Conservation (phyloP, 2,113 vertebrate genomes). For the Odobenus rosmarus region DNA sequence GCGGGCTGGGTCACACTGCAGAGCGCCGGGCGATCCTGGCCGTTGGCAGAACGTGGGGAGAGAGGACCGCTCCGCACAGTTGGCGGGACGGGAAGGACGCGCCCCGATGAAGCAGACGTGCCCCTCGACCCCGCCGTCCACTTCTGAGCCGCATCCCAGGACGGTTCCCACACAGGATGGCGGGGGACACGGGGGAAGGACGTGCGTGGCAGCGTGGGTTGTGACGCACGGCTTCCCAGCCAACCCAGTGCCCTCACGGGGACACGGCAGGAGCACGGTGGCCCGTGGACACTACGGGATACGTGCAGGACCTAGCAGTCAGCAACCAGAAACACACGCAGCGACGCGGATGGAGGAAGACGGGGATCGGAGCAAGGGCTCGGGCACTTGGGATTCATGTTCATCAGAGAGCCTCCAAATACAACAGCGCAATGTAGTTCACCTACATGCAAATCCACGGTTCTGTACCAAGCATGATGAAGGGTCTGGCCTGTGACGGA, state of each 20-base stretch:
- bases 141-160: not conserved
- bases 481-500: not conserved
- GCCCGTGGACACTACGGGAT: accelerated
- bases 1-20: not conserved
- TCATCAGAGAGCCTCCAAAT: not conserved
- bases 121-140: accelerated
- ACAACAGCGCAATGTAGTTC: accelerated
- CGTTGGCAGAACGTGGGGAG: accelerated
- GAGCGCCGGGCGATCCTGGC: accelerated
- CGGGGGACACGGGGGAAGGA: accelerated
- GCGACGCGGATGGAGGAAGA: accelerated
- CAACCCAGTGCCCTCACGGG: accelerated
- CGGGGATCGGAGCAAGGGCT: too few species aligned
- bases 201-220: accelerated
- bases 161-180: accelerated
- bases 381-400: accelerated
- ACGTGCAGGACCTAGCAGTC: accelerated
- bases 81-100: accelerated
- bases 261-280: accelerated
- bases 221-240: not conserved
- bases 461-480: accelerated
- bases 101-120: accelerated
- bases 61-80: not conserved
- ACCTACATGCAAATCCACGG: not conserved
- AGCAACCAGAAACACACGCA: accelerated